Base-by-base conservation (phyloP, 2,113 vertebrate genomes). In the Catharus minimus region DNA sequence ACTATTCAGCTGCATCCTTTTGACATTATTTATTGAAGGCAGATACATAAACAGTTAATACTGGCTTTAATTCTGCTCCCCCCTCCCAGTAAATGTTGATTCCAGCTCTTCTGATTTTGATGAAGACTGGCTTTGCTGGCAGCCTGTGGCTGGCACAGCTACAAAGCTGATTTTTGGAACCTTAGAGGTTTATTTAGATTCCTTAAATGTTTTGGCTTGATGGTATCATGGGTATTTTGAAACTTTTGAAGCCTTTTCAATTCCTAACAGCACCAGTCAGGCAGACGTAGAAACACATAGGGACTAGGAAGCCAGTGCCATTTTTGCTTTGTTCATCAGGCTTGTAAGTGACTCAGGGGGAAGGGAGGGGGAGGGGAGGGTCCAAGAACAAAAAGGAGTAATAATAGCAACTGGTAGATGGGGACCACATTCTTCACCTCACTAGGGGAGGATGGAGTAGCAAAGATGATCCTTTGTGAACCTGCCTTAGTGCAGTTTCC, bases 101-200 rank as follows among this genome's bases (percentile, higher is more conserved):
- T 89, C 55, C 58, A 90, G 71, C 90, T 85, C 74, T 94, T 89
- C 80, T 96, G 89, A 93, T 95, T 93, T 91, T 95, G 83, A 94
- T 97, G 82, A 69, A 83, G 87, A 85, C 82, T 96, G 75, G 38
- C 72, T 95, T 96, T 93, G 50, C 92, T 96, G 94, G 68, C 90
- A 94, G 90, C 68, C 57, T 78, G 74, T 88, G 90, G 57, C 73
- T 96, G 95, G 95, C 92, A 93, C 72, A 65, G 82, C 90, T 89
- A 96, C 92, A 96, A 95, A 93, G 90, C 86, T 95, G 49, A 86
- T 94, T 91, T 94, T 3, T 32, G 81, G 85, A 96, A 81, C 68
- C 65, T 91, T 88, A 68, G 91, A 92, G 91, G 62, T 95, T 94
- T 96, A 80, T 94, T 76, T 90, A 88, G 78, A 84, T 96, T 95